These are phyloP conservation scores for Stenopsyche tienmushanensis DNA, from an alignment of 1,140 invertebrate genomes.

Conservation along the genomic window DNA sequence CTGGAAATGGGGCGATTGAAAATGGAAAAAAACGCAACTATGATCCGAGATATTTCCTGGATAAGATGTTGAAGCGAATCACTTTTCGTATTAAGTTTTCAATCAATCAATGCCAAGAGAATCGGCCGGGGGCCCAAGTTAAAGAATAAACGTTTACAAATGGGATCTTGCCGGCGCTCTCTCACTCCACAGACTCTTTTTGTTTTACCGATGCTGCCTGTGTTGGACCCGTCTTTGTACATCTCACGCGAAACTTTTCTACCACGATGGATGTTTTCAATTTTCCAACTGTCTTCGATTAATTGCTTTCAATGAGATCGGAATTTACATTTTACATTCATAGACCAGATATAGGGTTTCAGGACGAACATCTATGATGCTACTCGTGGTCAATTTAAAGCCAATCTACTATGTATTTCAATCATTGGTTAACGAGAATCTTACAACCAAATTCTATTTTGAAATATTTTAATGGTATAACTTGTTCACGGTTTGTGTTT, in stretches of 20 bases:
- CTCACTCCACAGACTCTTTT: too few relatives aligned
- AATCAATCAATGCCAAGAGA: conserved; percentile 24
- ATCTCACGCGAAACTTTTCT: conserved; percentile 14
- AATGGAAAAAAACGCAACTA: too few relatives aligned
- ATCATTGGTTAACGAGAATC: too few relatives aligned
- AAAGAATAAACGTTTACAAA: conserved; percentile 27
- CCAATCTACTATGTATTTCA: too few relatives aligned
- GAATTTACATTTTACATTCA: conserved; percentile 16
- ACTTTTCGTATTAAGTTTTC: conserved; percentile 28
- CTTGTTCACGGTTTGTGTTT: too few relatives aligned
- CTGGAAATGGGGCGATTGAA: too few relatives aligned
- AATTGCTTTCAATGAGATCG: conserved; percentile 19
- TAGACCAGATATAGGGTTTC: not conserved
- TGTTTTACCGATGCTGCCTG: not conserved
- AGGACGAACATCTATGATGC: too few relatives aligned
- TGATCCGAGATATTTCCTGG: too few relatives aligned
- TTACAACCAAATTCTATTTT: too few relatives aligned
- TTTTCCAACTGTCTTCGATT: conserved; percentile 34
- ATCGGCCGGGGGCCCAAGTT: not conserved
- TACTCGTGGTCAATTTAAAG: too few relatives aligned
- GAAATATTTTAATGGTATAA: too few relatives aligned
- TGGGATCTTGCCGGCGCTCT: conserved; percentile 13
- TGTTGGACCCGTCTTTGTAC: not conserved
- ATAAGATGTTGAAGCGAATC: conserved; percentile 18
- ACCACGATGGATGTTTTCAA: conserved; percentile 31